Evolutionary conservation across 2,888 invertebrate genomes (phyloP).

Genomic region (Sthenelais limicola): DNA sequence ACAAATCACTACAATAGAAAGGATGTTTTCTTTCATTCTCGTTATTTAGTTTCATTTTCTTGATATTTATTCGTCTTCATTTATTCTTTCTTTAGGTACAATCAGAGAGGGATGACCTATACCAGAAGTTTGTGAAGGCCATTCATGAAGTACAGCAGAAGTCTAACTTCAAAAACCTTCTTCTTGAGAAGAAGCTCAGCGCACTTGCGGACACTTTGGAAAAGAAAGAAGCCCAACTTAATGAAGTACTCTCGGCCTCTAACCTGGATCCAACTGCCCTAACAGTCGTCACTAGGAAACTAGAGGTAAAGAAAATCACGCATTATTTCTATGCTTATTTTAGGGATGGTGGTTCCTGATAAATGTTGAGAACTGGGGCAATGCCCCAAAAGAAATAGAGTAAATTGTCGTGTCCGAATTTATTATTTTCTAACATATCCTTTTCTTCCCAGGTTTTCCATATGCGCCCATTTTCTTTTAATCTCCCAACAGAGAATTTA

Average conservation of each 20-base stretch:
- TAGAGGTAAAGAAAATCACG: too few species aligned
- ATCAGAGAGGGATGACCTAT: conserved; percentile 84
- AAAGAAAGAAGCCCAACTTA: conserved; percentile 80
- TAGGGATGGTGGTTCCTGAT: too few species aligned
- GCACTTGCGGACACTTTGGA: conserved; percentile 80
- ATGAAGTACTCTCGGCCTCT: conserved; percentile 79
- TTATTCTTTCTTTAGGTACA: conserved; percentile 73
- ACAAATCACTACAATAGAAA: too few species aligned
- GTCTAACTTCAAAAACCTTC: conserved; percentile 84
- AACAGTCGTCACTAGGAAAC: conserved; percentile 75
- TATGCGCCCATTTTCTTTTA: too few species aligned
- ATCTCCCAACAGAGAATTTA: too few species aligned
- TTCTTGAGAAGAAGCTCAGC: conserved; percentile 83
- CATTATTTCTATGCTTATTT: too few species aligned
- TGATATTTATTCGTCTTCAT: not conserved
- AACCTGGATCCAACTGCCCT: conserved; percentile 76
- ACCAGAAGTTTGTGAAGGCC: conserved; percentile 84
- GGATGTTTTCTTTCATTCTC: too few species aligned
- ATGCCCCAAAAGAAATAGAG: too few species aligned
- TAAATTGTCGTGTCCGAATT: too few species aligned
- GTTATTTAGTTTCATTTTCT: not conserved
- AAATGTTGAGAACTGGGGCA: too few species aligned
- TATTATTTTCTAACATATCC: too few species aligned
- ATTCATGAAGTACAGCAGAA: conserved; percentile 91
- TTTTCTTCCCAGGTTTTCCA: too few species aligned